phyloP scores from a whole-genome alignment of 2,113 vertebrate genomes.

The Daubentonia madagascariensis region DNA sequence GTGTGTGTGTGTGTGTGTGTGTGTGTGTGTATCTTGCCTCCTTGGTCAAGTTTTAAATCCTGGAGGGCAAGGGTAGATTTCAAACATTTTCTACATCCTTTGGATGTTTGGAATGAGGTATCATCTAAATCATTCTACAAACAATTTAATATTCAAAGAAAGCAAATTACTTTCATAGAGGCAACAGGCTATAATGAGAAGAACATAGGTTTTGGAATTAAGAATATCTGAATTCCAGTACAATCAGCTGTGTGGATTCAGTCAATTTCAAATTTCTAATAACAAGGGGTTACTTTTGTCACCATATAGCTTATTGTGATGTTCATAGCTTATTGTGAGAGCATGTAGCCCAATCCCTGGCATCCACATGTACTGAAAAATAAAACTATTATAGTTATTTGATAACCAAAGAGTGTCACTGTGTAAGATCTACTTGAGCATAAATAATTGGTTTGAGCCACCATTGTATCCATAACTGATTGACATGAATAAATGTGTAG shows the following conservation, averaged over 20 bases:
- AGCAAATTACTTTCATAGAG: constrained; percentile 14
- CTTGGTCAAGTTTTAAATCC: neutral
- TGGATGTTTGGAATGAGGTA: neutral
- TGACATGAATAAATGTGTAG: neutral
- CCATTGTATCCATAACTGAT: neutral
- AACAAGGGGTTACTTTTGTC: neutral
- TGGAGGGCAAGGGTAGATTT: neutral
- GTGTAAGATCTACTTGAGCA: neutral
- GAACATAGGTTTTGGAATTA: neutral
- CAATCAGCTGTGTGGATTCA: neutral
- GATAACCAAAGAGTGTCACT: neutral
- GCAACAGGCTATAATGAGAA: neutral
- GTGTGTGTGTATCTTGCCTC: neutral
- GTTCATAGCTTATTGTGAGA: neutral
- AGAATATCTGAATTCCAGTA: neutral
- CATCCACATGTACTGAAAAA: neutral
- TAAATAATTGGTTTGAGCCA: neutral
- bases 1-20: neutral
- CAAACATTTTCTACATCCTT: neutral
- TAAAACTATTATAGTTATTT: neutral
- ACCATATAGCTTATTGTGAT: neutral
- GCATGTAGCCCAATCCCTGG: neutral
- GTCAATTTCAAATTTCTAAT: neutral
- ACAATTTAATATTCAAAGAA: constrained; percentile 2
- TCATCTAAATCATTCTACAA: neutral